Conservation (phyloP, 2,113 vertebrate species). For the Fregata magnificens region DNA sequence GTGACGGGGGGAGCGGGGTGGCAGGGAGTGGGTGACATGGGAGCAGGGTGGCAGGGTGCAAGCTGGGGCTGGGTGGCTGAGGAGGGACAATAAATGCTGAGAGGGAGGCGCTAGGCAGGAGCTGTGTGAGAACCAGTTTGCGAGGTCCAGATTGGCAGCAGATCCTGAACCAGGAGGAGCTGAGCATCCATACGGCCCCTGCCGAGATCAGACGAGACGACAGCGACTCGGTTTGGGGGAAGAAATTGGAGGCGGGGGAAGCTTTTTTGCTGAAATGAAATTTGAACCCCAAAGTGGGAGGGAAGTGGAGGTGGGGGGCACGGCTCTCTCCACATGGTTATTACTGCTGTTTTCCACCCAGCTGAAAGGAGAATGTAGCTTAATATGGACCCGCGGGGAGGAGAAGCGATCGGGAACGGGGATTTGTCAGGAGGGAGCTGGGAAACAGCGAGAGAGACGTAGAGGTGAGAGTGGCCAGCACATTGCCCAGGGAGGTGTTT, state of each 20-base stretch:
- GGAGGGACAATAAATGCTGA: slow-evolving; percentile 40
- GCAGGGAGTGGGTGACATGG: not conserved
- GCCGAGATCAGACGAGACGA: slow-evolving; percentile 61
- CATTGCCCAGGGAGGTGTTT: slow-evolving; percentile 8
- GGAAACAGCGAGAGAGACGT: slow-evolving; percentile 20
- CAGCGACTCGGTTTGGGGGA: slow-evolving; percentile 57
- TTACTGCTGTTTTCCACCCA: slow-evolving; percentile 67
- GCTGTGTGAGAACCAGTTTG: slow-evolving; percentile 55
- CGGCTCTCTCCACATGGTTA: slow-evolving; percentile 59
- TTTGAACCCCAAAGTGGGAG: slow-evolving; percentile 66
- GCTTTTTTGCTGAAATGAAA: slow-evolving; percentile 65
- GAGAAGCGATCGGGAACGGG: slow-evolving; percentile 39
- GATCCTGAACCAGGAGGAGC: slow-evolving; percentile 63
- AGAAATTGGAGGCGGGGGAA: slow-evolving; percentile 63
- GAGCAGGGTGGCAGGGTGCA: not conserved
- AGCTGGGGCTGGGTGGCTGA: not conserved
- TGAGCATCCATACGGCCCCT: slow-evolving; percentile 56
- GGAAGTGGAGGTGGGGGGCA: slow-evolving; percentile 65
- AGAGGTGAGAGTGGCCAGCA: slow-evolving; percentile 41
- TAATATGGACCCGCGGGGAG: slow-evolving; percentile 59
- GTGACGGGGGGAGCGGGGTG: not conserved
- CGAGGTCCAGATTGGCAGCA: slow-evolving; percentile 66
- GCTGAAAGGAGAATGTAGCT: slow-evolving; percentile 65
- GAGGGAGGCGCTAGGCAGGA: slow-evolving; percentile 40
- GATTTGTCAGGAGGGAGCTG: slow-evolving; percentile 41